These are phyloP conservation scores for Ormyrus thymus DNA, from an alignment of 2,888 invertebrate species.

Conservation along the genomic window DNA sequence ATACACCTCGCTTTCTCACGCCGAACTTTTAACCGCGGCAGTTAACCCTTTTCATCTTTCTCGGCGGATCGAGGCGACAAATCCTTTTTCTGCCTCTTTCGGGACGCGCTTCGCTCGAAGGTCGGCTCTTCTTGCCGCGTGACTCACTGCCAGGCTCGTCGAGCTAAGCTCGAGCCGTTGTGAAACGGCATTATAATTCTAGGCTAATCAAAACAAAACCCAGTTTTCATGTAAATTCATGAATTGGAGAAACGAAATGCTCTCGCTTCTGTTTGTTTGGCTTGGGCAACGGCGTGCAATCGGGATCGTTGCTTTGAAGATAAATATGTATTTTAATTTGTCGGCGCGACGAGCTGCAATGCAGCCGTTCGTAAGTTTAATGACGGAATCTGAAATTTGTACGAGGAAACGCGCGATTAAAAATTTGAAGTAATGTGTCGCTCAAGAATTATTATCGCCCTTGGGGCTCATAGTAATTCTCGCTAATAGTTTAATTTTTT, in stretches of 20 bases:
- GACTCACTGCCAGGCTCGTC: neutral
- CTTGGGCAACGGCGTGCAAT: too few relatives aligned
- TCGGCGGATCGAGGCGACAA: conserved; percentile 13
- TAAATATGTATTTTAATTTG: too few relatives aligned
- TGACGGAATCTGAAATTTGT: too few relatives aligned
- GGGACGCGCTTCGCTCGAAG: neutral
- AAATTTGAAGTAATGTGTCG: conserved; percentile 30
- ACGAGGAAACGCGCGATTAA: neutral
- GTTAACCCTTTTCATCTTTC: conserved; percentile 4
- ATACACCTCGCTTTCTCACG: conserved; percentile 32
- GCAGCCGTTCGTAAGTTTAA: too few relatives aligned
- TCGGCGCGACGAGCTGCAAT: neutral
- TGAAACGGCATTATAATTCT: conserved; percentile 6
- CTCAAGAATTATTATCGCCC: conserved; percentile 15
- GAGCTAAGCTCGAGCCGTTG: conserved; percentile 1
- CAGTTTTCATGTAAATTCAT: conserved; percentile 26
- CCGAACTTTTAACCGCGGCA: conserved; percentile 5
- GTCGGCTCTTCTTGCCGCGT: conserved; percentile 4
- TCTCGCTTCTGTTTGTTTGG: neutral
- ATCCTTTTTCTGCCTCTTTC: conserved; percentile 2
- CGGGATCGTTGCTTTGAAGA: too few relatives aligned
- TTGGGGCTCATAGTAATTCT: conserved; percentile 19
- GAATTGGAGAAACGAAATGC: neutral
- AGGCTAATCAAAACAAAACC: conserved; percentile 35
- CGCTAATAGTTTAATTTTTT: conserved; percentile 20